These are phyloP conservation scores for Tinamus major DNA, from an alignment of 2,797 vertebrate genomes.

Conservation along the genomic window DNA sequence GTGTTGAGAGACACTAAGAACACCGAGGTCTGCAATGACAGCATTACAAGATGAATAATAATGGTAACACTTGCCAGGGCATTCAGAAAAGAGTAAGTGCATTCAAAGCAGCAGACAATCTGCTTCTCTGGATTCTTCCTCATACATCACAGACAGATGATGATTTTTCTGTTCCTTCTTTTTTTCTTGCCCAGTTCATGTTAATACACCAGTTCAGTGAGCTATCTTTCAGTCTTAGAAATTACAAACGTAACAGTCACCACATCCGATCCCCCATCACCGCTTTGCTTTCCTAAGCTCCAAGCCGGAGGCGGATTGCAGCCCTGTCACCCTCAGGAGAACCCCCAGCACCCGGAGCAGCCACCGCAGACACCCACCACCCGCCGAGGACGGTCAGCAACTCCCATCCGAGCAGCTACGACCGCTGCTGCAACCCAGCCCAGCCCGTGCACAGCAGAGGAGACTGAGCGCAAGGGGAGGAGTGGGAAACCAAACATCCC, in stretches of 20 bases:
- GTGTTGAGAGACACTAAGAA: background rate
- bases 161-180: background rate
- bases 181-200: background rate
- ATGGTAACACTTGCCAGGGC: background rate
- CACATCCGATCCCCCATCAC: background rate
- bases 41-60: background rate
- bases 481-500: background rate
- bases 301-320: rapidly evolving
- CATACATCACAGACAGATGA: background rate
- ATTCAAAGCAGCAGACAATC: background rate
- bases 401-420: rapidly evolving
- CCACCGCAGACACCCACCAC: rapidly evolving
- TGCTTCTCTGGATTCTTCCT: background rate
- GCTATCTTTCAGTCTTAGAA: background rate
- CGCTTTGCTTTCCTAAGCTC: background rate
- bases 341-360: no score
- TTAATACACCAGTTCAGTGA: background rate
- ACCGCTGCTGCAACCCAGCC: rapidly evolving
- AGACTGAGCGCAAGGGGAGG: background rate
- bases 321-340: no score
- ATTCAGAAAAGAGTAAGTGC: background rate
- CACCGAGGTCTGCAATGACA: background rate
- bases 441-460: background rate
- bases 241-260: background rate
- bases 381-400: rapidly evolving